Conservation (phyloP, 2,888 invertebrate genomes). For the Blomia tropicalis region DNA sequence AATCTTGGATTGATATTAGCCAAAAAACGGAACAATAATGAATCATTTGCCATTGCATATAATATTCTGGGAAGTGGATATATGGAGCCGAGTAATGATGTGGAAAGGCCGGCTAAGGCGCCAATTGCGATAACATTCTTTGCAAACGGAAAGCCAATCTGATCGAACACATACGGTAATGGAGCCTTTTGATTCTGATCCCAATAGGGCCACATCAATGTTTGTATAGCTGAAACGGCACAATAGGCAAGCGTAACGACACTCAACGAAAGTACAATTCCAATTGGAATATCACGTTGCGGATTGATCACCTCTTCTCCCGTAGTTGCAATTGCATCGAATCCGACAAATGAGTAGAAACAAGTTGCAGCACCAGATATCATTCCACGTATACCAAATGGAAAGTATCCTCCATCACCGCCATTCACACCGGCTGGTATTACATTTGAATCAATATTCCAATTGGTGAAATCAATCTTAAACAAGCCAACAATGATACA, state of each 20-base stretch:
- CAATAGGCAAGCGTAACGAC: conserved; percentile 77
- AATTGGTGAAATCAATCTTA: conserved; percentile 62
- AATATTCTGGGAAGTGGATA: conserved; percentile 44
- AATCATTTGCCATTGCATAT: conserved; percentile 44
- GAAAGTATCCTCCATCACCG: conserved; percentile 64
- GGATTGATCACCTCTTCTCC: conserved; percentile 88
- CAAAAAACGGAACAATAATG: conserved; percentile 40
- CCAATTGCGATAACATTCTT: conserved; percentile 65
- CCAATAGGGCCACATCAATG: conserved; percentile 87
- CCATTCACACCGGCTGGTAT: conserved; percentile 16
- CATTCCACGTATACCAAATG: conserved; percentile 57
- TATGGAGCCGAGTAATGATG: conserved; percentile 47
- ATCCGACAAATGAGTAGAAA: conserved; percentile 89
- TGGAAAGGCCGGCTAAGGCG: conserved; percentile 59
- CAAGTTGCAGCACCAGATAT: conserved; percentile 39
- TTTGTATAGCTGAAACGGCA: conserved; percentile 72
- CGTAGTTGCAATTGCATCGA: conserved; percentile 40
- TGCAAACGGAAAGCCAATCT: conserved; percentile 56
- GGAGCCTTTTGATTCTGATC: conserved; percentile 52
- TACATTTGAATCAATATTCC: conserved; percentile 46
- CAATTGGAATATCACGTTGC: conserved; percentile 69
- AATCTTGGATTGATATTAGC: conserved; percentile 36
- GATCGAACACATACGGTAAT: conserved; percentile 53
- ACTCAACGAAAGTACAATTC: conserved; percentile 64
- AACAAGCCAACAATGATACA: conserved; percentile 67